phyloP scores from a whole-genome alignment of 2,113 vertebrate genomes.

The Ophthalmolycus amberensis region DNA sequence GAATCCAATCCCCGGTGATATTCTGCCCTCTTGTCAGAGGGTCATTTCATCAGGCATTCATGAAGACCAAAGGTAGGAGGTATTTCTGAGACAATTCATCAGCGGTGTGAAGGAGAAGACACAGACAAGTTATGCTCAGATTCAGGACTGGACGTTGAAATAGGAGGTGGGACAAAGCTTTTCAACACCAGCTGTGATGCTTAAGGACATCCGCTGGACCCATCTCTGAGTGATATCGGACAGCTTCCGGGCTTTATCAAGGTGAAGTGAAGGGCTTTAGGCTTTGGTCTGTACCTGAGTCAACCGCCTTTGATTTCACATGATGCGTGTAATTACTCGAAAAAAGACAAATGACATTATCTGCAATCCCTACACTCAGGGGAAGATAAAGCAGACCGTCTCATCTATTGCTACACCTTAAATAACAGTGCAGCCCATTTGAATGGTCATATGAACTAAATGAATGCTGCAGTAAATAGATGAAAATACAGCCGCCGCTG shows the following conservation, averaged over 20 bases:
- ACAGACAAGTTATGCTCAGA: constrained; percentile 18
- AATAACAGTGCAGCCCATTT: constrained; percentile 10
- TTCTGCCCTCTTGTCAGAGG: not conserved
- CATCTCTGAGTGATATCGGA: constrained; percentile 30
- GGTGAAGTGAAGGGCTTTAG: constrained; percentile 50
- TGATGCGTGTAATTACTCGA: constrained; percentile 30
- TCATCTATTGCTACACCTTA: constrained; percentile 11
- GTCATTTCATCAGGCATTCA: constrained; percentile 62
- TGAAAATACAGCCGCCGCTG: not conserved
- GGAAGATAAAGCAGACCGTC: constrained; percentile 7
- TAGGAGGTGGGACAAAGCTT: constrained; percentile 3
- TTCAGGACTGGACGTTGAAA: constrained; percentile 3
- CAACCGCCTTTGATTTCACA: constrained; percentile 32
- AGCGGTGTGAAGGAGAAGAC: not conserved
- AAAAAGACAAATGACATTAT: constrained; percentile 33
- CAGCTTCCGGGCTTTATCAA: constrained; percentile 33
- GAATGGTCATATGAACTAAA: constrained; percentile 1
- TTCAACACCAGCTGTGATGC: not conserved
- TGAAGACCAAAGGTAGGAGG: constrained; percentile 55
- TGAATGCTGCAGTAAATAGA: constrained; percentile 24
- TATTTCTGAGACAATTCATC: constrained; percentile 23
- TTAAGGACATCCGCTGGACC: constrained; percentile 18
- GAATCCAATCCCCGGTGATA: constrained; percentile 32
- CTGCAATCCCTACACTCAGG: not conserved
- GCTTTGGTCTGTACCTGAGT: constrained; percentile 23